A percentile compares a stretch with the other conserved stretches of the same genome.
Conservation (phyloP, 2,888 invertebrate species). For the Drosophila mulleri region DNA sequence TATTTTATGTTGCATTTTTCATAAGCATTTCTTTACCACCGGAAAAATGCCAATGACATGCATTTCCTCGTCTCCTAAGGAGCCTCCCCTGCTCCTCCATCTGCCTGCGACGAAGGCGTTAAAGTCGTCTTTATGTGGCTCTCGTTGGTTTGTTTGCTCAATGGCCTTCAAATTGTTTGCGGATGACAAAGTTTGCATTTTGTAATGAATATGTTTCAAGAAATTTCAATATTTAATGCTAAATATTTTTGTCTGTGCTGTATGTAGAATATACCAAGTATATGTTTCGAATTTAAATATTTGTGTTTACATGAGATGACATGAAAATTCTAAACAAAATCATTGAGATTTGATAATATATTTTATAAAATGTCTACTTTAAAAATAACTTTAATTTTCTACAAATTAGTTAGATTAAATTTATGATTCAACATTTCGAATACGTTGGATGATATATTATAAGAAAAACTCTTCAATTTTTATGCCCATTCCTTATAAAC, state of each 20-base stretch:
- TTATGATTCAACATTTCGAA: too few relatives aligned
- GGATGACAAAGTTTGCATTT: slow-evolving; percentile 71
- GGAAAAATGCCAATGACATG: slow-evolving; percentile 63
- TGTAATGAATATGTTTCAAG: slow-evolving; percentile 68
- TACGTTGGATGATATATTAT: not conserved
- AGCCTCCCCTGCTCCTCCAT: not conserved
- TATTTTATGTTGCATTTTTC: slow-evolving; percentile 74
- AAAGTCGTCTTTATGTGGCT: slow-evolving; percentile 50
- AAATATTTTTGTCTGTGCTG: too few relatives aligned
- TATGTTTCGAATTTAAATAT: too few relatives aligned
- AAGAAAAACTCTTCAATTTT: not conserved
- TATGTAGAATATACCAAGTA: too few relatives aligned
- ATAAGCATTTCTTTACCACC: slow-evolving; percentile 51
- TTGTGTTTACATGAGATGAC: not conserved
- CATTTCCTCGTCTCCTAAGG: slow-evolving; percentile 40
- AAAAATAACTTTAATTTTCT: too few relatives aligned
- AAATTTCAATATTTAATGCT: slow-evolving; percentile 14
- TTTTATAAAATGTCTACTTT: too few relatives aligned
- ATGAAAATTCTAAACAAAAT: not conserved
- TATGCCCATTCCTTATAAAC: not conserved
- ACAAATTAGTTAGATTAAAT: too few relatives aligned
- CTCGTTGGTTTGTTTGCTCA: slow-evolving; percentile 54
- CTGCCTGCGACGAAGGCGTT: not conserved
- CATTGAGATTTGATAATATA: not conserved
- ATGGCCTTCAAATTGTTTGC: slow-evolving; percentile 58